A percentile compares a stretch with the other conserved stretches of the same genome.
phyloP scores from a whole-genome alignment of 2,888 invertebrate species.

The Hyposoter dolosus region DNA sequence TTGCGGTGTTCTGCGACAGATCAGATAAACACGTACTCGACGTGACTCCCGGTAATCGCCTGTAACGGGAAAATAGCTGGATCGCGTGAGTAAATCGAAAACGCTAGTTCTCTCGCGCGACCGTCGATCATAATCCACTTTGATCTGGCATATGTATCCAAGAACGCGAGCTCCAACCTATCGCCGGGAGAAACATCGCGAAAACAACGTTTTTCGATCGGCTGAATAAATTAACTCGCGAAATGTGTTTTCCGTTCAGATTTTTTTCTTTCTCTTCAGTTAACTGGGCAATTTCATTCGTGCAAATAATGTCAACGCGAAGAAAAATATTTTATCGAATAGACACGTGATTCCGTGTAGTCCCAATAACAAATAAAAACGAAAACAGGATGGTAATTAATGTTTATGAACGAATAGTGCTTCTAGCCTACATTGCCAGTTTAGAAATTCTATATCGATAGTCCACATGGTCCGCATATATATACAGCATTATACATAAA shows the following conservation, averaged over 20 bases:
- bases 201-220: neutral
- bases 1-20: constrained; percentile 59
- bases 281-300: neutral
- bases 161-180: constrained; percentile 35
- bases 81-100: constrained; percentile 70
- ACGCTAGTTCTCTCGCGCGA: constrained; percentile 47
- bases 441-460: constrained; percentile 43
- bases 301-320: neutral
- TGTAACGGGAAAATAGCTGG: constrained; percentile 71
- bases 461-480: constrained; percentile 35
- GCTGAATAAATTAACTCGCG: constrained; percentile 3
- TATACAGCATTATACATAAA: constrained; percentile 20
- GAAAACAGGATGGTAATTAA: neutral
- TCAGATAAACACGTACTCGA: constrained; percentile 66
- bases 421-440: constrained; percentile 2
- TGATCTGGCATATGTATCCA: constrained; percentile 53
- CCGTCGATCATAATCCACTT: constrained; percentile 70
- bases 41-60: constrained; percentile 66
- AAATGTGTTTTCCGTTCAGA: neutral
- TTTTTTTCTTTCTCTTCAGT: neutral
- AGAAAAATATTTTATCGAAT: neutral
- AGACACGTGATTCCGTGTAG: neutral
- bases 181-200: neutral
- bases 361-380: neutral
- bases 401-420: neutral